A percentile compares a stretch with the other conserved stretches of the same genome.
Conservation (phyloP, 1,140 invertebrate genomes). For the Chymomyza costata region DNA sequence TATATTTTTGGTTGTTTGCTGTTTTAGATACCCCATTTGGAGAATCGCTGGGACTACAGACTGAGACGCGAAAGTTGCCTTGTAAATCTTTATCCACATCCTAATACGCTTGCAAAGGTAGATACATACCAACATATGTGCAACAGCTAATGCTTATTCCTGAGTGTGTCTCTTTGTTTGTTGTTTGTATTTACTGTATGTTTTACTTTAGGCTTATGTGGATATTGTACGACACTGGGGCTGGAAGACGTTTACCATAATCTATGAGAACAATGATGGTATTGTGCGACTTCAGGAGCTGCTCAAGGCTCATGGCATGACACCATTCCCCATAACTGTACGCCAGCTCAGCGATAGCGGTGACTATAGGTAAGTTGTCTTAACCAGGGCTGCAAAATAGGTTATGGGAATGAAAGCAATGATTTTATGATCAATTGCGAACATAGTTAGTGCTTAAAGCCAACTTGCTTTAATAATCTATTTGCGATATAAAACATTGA, state of each 20-base stretch:
- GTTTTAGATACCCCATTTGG: constrained; percentile 90
- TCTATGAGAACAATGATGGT: constrained; percentile 96
- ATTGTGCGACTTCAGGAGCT: constrained; percentile 93
- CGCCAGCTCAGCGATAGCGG: constrained; percentile 86
- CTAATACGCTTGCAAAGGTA: constrained; percentile 90
- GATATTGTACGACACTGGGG: constrained; percentile 92
- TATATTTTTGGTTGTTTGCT: too few species aligned
- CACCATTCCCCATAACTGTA: constrained; percentile 87
- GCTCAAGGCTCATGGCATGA: constrained; percentile 90
- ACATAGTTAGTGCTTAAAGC: too few species aligned
- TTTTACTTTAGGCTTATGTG: constrained; percentile 84
- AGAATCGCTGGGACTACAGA: constrained; percentile 94
- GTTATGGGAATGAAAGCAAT: too few species aligned
- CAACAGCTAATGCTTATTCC: neutral
- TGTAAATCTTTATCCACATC: constrained; percentile 95
- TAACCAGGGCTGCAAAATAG: too few species aligned
- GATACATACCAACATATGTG: neutral
- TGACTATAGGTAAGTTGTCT: constrained; percentile 82
- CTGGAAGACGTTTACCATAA: constrained; percentile 95
- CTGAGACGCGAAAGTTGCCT: constrained; percentile 91
- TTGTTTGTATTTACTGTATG: constrained; percentile 18
- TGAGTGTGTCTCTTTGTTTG: constrained; percentile 10
- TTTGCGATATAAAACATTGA: too few species aligned
- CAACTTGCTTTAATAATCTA: too few species aligned
- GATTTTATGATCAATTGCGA: too few species aligned